phyloP scores from a whole-genome alignment of 64 coral and sea anemone species.

The Stylophora pistillata region DNA sequence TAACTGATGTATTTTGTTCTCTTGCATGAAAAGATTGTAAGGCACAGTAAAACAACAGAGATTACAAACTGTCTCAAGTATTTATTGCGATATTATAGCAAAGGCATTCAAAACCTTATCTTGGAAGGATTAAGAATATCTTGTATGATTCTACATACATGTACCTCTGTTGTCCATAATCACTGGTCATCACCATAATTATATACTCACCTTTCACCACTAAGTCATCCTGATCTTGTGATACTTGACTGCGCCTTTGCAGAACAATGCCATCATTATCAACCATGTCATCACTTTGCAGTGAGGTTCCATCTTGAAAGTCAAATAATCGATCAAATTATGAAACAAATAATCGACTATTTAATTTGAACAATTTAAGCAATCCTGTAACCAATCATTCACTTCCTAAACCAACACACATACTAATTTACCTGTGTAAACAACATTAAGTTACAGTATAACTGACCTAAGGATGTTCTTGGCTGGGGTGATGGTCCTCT shows the following conservation, averaged over 20 bases:
- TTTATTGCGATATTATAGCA: no score
- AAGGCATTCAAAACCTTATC: no score
- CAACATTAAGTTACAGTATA: background rate
- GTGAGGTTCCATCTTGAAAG: background rate
- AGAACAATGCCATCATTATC: background rate
- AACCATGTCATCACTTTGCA: background rate
- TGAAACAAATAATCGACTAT: background rate
- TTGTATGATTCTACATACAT: background rate
- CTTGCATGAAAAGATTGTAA: no score
- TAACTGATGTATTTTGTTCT: no score
- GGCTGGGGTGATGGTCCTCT: constrained; percentile 19
- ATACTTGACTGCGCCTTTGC: background rate
- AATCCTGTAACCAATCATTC: no score
- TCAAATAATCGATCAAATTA: background rate
- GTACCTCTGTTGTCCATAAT: background rate
- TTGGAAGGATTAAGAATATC: background rate
- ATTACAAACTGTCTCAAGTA: no score
- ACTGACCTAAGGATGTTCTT: constrained; percentile 17
- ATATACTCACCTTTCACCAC: constrained; percentile 19
- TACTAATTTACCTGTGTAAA: no score
- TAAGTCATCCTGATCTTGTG: constrained; percentile 32
- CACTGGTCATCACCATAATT: background rate
- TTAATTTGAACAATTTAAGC: background rate
- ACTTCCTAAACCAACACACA: no score
- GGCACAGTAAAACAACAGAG: no score